These are phyloP conservation scores for Polyommatus iphigenia DNA, from an alignment of 2,888 invertebrate genomes.

Conservation along the genomic window DNA sequence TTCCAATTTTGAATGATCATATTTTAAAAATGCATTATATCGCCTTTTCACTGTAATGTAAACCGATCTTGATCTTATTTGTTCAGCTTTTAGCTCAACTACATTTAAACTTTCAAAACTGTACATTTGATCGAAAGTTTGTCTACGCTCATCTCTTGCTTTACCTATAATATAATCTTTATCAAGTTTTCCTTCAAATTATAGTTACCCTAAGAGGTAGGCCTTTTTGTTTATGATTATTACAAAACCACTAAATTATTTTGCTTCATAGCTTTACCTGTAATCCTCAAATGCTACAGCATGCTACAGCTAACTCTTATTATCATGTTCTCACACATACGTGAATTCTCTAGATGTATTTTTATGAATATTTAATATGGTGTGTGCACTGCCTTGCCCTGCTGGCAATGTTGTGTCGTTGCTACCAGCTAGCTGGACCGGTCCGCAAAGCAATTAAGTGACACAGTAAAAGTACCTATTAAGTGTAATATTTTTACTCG, in stretches of 20 bases:
- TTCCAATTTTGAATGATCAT: no score
- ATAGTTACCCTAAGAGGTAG: no score
- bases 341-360: background rate
- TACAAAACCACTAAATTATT: no score
- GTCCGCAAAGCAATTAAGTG: conserved; percentile 65
- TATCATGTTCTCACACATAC: background rate
- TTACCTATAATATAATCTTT: background rate
- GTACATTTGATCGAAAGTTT: background rate
- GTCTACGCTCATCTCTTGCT: background rate
- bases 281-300: no score
- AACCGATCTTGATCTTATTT: background rate
- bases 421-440: conserved; percentile 62
- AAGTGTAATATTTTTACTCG: conserved; percentile 52
- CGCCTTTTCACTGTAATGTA: background rate
- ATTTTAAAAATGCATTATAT: background rate
- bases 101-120: background rate
- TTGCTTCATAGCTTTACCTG: no score
- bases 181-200: background rate
- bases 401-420: conserved; percentile 71
- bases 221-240: background rate
- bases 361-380: conserved; percentile 10
- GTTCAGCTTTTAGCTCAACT: background rate
- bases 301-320: no score
- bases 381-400: conserved; percentile 56
- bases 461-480: conserved; percentile 63